Conservation (phyloP, 2,113 vertebrate genomes). For the Hippocampus barbouri region DNA sequence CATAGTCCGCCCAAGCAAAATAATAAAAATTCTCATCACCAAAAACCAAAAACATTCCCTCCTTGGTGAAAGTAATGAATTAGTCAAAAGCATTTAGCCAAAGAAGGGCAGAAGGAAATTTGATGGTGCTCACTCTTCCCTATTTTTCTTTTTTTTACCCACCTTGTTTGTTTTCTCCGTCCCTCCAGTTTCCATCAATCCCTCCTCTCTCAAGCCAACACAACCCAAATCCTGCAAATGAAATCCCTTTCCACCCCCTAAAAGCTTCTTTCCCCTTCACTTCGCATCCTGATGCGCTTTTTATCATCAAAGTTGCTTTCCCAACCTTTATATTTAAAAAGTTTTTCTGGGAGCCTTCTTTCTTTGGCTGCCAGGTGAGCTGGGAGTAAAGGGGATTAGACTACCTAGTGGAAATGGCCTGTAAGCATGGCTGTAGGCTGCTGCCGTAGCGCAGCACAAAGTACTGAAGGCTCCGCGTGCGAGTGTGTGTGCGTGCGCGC, state of each 20-base stretch:
- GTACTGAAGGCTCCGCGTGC: conserved; percentile 21
- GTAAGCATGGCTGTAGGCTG: conserved; percentile 60
- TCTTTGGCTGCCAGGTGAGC: conserved; percentile 53
- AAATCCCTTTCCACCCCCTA: conserved; percentile 34
- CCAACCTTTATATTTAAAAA: conserved; percentile 53
- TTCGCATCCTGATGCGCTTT: conserved; percentile 59
- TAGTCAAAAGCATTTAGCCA: conserved; percentile 43
- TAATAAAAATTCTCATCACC: background rate
- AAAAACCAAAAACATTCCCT: conserved; percentile 7
- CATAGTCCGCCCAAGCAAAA: too few relatives aligned
- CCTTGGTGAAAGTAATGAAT: conserved; percentile 50
- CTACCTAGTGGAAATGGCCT: conserved; percentile 58
- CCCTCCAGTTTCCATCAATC: conserved; percentile 32
- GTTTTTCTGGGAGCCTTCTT: conserved; percentile 43
- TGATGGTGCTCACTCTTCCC: conserved; percentile 33
- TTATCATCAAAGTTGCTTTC: conserved; percentile 59
- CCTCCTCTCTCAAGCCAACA: conserved; percentile 41
- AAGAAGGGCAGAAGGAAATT: conserved; percentile 53
- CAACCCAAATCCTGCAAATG: conserved; percentile 48
- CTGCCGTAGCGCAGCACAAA: conserved; percentile 53
- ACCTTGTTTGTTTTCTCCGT: conserved; percentile 26
- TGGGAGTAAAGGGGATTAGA: conserved; percentile 54
- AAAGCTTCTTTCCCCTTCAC: conserved; percentile 61
- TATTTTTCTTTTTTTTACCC: background rate
- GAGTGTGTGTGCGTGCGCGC: conserved; percentile 8